A percentile compares a stretch with the other conserved stretches of the same genome.
These are phyloP conservation scores for Hippocampus barbouri DNA, from an alignment of 2,113 vertebrate species.

Conservation along the genomic window DNA sequence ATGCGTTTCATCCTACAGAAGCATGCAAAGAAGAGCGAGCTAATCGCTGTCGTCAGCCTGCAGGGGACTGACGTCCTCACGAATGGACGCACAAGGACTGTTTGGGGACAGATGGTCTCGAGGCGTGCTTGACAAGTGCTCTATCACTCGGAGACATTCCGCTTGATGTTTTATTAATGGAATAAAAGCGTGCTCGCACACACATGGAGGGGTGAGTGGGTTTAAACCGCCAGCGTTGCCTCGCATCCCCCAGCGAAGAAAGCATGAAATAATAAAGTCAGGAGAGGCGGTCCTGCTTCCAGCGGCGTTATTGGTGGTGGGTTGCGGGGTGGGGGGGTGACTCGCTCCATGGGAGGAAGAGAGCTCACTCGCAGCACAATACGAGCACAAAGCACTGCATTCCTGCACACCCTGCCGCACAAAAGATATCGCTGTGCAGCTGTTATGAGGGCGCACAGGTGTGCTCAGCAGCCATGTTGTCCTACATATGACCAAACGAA, in stretches of 20 bases:
- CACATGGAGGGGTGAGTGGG: conserved; percentile 36
- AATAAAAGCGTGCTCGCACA: conserved; percentile 47
- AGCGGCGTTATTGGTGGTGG: background rate
- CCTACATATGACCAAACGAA: background rate
- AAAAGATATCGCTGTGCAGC: conserved; percentile 6
- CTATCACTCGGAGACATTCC: conserved; percentile 50
- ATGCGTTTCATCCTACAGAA: background rate
- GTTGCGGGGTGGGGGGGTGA: conserved; percentile 11
- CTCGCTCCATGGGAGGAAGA: conserved; percentile 15
- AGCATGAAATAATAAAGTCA: conserved; percentile 49
- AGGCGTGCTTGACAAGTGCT: conserved; percentile 29
- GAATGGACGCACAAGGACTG: conserved; percentile 6
- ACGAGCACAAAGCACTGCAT: conserved; percentile 45
- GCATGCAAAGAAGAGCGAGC: background rate
- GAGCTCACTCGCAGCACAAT: conserved; percentile 37
- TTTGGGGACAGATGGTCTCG: conserved; percentile 25
- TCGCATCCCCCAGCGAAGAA: conserved; percentile 31
- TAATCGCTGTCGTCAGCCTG: background rate
- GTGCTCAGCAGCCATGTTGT: conserved; percentile 1
- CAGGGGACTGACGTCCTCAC: conserved; percentile 9
- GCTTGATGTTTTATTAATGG: conserved; percentile 70
- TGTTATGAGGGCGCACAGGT: conserved; percentile 1
- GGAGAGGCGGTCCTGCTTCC: conserved; percentile 24
- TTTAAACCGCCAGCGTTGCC: conserved; percentile 44
- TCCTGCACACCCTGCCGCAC: conserved; percentile 44